Evolutionary conservation across 2,888 invertebrate genomes (phyloP).

Genomic region (Scrobipalpa costella): DNA sequence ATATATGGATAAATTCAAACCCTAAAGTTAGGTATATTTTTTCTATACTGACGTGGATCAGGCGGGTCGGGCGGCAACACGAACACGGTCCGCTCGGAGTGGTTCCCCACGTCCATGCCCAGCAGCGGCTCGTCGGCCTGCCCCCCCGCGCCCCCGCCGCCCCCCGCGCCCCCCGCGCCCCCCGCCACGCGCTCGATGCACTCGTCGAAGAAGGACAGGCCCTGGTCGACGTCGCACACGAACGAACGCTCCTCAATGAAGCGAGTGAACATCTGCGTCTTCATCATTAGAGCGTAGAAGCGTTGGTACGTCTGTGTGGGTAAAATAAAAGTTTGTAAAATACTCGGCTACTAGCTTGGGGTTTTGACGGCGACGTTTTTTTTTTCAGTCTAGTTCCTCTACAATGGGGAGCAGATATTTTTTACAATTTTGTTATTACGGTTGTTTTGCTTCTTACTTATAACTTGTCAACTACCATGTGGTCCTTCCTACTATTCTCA

Average conservation of each 20-base stretch:
- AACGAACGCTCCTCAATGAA: constrained; percentile 99
- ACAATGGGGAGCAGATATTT: too few species aligned
- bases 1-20: too few species aligned
- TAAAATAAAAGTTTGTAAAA: neutral
- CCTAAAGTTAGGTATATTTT: too few species aligned
- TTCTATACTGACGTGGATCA: constrained; percentile 55
- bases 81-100: constrained; percentile 95
- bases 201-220: constrained; percentile 95
- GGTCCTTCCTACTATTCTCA: too few species aligned
- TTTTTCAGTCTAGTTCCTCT: too few species aligned
- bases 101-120: constrained; percentile 89
- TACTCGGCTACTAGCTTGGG: too few species aligned
- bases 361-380: too few species aligned
- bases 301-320: constrained; percentile 85
- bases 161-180: too few species aligned
- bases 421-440: too few species aligned
- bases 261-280: constrained; percentile 98
- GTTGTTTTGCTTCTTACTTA: too few species aligned
- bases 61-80: constrained; percentile 94
- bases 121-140: constrained; percentile 83
- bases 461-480: too few species aligned
- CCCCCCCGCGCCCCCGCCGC: too few species aligned
- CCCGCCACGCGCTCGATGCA: constrained; percentile 89
- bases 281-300: constrained; percentile 94
- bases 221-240: constrained; percentile 98